A percentile compares a stretch with the other conserved stretches of the same genome.
Conservation (phyloP, 2,888 invertebrate genomes). For the Drosophila greeni region DNA sequence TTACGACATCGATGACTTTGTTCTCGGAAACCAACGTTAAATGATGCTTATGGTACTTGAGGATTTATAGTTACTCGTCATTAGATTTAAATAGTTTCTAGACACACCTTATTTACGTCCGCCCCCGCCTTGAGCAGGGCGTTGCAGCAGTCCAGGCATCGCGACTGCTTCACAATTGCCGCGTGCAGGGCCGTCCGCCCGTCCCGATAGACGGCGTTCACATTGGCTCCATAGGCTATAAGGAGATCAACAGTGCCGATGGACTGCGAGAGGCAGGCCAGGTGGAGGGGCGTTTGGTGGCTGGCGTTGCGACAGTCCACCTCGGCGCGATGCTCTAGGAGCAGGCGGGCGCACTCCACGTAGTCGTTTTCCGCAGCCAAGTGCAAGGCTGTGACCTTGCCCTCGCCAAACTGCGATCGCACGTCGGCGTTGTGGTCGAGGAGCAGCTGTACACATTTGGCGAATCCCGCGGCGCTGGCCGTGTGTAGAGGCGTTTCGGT, state of each 20-base stretch:
- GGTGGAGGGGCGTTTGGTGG: slow-evolving; percentile 90
- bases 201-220: slow-evolving; percentile 84
- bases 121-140: slow-evolving; percentile 84
- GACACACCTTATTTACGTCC: slow-evolving; percentile 83
- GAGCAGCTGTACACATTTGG: slow-evolving; percentile 85
- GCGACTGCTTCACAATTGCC: slow-evolving; percentile 87
- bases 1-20: neutral
- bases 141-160: slow-evolving; percentile 84
- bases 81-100: neutral
- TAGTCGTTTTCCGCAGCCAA: slow-evolving; percentile 93
- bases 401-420: slow-evolving; percentile 85
- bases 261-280: slow-evolving; percentile 89
- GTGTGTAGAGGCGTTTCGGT: slow-evolving; percentile 92
- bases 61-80: neutral
- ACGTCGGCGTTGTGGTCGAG: slow-evolving; percentile 89
- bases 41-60: neutral
- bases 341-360: slow-evolving; percentile 85
- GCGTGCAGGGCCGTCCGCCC: slow-evolving; percentile 89
- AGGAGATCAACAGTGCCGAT: slow-evolving; percentile 87
- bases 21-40: neutral
- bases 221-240: slow-evolving; percentile 83
- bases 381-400: slow-evolving; percentile 89
- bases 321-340: slow-evolving; percentile 87
- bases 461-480: slow-evolving; percentile 86
- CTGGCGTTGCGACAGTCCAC: slow-evolving; percentile 87